Evolutionary conservation across 2,888 invertebrate genomes (phyloP).

Genomic region (Nymphalis c-album): DNA sequence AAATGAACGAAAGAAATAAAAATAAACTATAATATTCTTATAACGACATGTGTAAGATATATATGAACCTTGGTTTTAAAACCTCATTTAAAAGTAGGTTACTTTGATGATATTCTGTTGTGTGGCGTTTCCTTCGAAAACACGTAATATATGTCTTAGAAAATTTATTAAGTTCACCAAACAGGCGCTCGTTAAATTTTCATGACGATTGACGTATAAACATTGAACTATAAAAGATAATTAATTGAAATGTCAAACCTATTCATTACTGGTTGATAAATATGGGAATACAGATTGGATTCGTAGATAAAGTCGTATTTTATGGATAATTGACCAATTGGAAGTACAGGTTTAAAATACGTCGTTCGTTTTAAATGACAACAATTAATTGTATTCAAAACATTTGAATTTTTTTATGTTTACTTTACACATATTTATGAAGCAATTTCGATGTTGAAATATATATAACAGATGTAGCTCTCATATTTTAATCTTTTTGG

Average conservation of each 20-base stretch:
- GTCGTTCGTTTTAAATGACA: conserved; percentile 6
- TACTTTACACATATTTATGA: too few species aligned
- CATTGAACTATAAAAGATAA: conserved; percentile 41
- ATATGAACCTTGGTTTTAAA: conserved; percentile 54
- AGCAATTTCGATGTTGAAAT: too few species aligned
- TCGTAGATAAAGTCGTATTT: conserved; percentile 4
- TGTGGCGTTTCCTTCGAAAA: conserved; percentile 46
- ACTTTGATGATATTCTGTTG: conserved; percentile 64
- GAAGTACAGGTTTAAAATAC: not conserved
- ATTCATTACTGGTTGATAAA: conserved; percentile 18
- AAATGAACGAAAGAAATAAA: not conserved
- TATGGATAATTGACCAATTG: not conserved
- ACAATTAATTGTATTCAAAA: not conserved
- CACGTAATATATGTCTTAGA: conserved; percentile 43
- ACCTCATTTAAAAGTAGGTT: conserved; percentile 61
- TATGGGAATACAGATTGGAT: conserved; percentile 1
- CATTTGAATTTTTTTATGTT: too few species aligned
- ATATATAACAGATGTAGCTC: too few species aligned
- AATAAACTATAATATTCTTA: conserved; percentile 6
- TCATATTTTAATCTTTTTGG: too few species aligned
- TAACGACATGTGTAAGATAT: conserved; percentile 12
- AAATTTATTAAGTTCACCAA: conserved; percentile 64
- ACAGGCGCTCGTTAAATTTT: conserved; percentile 52
- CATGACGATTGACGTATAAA: conserved; percentile 44
- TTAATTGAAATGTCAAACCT: conserved; percentile 19